Evolutionary conservation across 2,888 invertebrate species (phyloP).

Genomic region (Anarsia innoxiella): DNA sequence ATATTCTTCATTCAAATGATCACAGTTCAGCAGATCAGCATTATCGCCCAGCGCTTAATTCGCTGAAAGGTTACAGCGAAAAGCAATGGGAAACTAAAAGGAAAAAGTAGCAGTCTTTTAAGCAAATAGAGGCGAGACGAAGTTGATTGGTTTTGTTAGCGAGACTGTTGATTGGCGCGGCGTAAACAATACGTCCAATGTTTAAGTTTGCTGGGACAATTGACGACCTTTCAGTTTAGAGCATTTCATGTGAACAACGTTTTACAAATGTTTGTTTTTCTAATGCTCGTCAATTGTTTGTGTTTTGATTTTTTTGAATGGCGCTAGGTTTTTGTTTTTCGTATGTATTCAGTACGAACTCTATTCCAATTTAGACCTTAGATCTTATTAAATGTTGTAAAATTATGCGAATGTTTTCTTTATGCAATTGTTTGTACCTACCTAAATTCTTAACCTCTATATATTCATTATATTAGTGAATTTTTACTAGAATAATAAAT

Average conservation of each 20-base stretch:
- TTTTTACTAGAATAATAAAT: too few species aligned
- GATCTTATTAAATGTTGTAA: too few species aligned
- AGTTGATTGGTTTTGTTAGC: conserved; percentile 76
- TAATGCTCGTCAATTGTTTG: too few species aligned
- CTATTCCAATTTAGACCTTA: too few species aligned
- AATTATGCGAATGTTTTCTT: too few species aligned
- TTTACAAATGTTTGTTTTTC: conserved; percentile 30
- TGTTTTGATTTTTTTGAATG: too few species aligned
- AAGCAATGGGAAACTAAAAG: conserved; percentile 61
- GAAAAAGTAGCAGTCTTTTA: conserved; percentile 68
- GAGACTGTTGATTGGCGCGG: conserved; percentile 71
- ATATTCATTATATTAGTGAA: too few species aligned
- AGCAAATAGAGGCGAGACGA: conserved; percentile 75
- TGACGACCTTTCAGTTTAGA: conserved; percentile 48
- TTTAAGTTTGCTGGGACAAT: conserved; percentile 70
- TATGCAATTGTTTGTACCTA: too few species aligned
- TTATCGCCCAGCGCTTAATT: not conserved
- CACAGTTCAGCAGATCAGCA: not conserved
- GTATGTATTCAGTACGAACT: too few species aligned
- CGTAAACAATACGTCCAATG: conserved; percentile 68
- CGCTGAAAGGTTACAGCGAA: conserved; percentile 4
- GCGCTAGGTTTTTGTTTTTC: too few species aligned
- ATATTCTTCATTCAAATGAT: too few species aligned
- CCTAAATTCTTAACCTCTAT: too few species aligned
- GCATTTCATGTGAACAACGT: conserved; percentile 39